Percentiles rank a stretch among this genome's conserved stretches.
Evolutionary conservation across 2,888 invertebrate genomes (phyloP).

Genomic region (Eupeodes luniger): DNA sequence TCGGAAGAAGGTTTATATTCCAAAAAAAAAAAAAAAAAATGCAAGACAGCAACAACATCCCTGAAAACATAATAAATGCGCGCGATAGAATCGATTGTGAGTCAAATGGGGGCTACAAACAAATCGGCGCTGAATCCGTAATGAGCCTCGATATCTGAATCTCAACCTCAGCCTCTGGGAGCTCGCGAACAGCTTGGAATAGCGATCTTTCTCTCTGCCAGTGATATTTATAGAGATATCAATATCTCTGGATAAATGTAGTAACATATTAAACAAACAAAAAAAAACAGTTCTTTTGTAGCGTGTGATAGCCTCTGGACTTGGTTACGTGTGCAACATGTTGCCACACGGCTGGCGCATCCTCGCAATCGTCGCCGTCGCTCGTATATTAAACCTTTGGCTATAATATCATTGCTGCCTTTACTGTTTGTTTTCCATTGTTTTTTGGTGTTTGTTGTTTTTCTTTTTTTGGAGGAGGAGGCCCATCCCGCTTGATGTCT

Average conservation of each 20-base stretch:
- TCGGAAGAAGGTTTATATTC: constrained; percentile 56
- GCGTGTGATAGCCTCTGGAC: constrained; percentile 66
- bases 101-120: constrained; percentile 82
- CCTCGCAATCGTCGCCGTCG: not conserved
- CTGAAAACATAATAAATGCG: constrained; percentile 71
- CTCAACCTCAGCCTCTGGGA: not conserved
- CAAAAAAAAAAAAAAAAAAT: constrained; percentile 28
- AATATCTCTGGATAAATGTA: constrained; percentile 61
- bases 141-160: constrained; percentile 76
- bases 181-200: not conserved
- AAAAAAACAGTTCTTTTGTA: constrained; percentile 67
- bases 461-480: constrained; percentile 7
- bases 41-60: constrained; percentile 22
- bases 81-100: constrained; percentile 82
- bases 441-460: constrained; percentile 11
- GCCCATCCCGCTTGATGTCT: not conserved
- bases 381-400: not conserved
- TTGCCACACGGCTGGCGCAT: constrained; percentile 21
- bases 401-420: constrained; percentile 17
- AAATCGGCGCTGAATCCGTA: constrained; percentile 83
- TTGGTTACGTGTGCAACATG: constrained; percentile 37
- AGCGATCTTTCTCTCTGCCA: constrained; percentile 52
- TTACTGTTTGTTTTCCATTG: constrained; percentile 66
- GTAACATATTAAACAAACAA: constrained; percentile 26
- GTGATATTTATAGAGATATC: constrained; percentile 70